Evolutionary conservation across 2,797 vertebrate species (phyloP).

Genomic region (Sibirionetta formosa): DNA sequence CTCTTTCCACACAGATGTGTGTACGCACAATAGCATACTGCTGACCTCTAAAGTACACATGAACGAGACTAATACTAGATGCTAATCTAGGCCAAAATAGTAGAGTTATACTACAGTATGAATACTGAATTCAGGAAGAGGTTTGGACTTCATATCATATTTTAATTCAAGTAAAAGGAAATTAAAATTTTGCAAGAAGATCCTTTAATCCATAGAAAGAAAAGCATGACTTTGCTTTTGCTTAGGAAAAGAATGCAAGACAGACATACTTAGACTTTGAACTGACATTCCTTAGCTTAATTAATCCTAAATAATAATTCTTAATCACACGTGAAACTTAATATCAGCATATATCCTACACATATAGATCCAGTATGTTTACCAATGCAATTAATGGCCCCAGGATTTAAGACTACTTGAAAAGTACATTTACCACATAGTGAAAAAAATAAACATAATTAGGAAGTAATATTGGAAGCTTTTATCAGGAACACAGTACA

Average conservation of each 20-base stretch:
- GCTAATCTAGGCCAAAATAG: background rate
- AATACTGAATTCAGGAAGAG: background rate
- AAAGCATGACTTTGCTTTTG: background rate
- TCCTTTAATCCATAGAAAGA: background rate
- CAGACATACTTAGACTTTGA: constrained; percentile 28
- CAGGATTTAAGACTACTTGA: constrained; percentile 35
- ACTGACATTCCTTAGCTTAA: constrained; percentile 26
- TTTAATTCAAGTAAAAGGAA: background rate
- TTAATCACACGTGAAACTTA: constrained; percentile 48
- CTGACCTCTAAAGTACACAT: background rate
- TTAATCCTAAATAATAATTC: constrained; percentile 41
- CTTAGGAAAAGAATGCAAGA: constrained; percentile 10
- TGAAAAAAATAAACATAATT: constrained; percentile 36
- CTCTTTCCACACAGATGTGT: background rate
- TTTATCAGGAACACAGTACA: background rate
- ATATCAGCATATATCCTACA: background rate
- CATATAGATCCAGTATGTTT: constrained; percentile 15
- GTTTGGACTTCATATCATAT: background rate
- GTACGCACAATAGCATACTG: background rate
- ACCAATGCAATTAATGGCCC: background rate
- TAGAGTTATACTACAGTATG: background rate
- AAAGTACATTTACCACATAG: constrained; percentile 4
- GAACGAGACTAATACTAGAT: background rate
- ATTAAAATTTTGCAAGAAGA: background rate
- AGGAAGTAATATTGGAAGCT: constrained; percentile 25